These are phyloP conservation scores for Clarias gariepinus DNA, from an alignment of 2,113 vertebrate genomes.

Conservation along the genomic window DNA sequence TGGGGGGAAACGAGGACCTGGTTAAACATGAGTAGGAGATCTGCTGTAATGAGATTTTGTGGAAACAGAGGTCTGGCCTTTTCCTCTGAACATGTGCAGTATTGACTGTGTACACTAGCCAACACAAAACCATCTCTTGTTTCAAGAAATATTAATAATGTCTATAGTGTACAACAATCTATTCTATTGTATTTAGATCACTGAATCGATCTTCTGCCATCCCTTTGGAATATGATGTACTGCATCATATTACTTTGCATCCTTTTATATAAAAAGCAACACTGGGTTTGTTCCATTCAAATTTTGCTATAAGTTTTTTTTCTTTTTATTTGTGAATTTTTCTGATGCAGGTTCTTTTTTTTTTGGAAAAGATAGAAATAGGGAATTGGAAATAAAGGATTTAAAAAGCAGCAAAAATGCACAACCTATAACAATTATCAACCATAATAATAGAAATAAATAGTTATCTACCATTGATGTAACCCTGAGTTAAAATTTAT, in stretches of 20 bases:
- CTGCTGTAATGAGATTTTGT: background rate
- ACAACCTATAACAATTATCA: background rate
- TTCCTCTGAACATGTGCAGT: constrained; percentile 17
- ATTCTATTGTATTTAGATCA: background rate
- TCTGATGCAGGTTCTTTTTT: background rate
- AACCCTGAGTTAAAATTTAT: background rate
- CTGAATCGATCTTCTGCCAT: background rate
- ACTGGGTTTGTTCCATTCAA: background rate
- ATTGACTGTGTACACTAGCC: background rate
- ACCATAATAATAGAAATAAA: background rate
- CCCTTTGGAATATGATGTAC: background rate
- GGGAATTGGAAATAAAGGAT: background rate
- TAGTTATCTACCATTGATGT: no score
- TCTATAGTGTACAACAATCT: background rate
- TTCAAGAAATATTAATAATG: constrained; percentile 15
- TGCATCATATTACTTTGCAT: background rate
- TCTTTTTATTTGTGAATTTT: background rate
- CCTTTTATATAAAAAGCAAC: background rate
- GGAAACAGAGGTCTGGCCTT: background rate
- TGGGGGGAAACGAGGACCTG: background rate
- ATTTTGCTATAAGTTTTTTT: background rate
- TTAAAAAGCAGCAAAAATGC: background rate
- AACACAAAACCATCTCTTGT: background rate
- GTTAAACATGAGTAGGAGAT: background rate
- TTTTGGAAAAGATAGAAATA: background rate